Base-by-base conservation (phyloP, 2,797 vertebrate species). In the Acipenser ruthenus region DNA sequence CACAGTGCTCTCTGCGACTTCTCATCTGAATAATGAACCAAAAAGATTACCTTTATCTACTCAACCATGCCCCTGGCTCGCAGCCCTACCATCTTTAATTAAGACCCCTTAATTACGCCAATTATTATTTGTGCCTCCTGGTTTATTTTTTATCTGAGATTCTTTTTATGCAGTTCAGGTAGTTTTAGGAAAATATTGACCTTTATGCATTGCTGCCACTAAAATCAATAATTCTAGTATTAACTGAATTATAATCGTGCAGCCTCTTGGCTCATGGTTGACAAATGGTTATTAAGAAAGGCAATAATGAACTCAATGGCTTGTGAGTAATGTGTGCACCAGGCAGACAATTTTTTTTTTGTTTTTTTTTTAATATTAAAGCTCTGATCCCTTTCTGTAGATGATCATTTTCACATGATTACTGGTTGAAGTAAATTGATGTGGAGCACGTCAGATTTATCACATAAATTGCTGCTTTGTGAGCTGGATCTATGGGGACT, bases 171-270 rank as follows among this genome's bases (percentile, higher is more conserved):
- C 66, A 67, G 56, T 63, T 67, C 52, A 52, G 62, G 65, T 37
- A 62, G 62, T 10, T 10, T 10, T 10, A n/a, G 9, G 53, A 55
- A 55, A 55, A 64, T 66, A 52, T 66, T 70, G 69, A 67, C 69
- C 69, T 67, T 67, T 58, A 47, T 15, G 48, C 49, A 65, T 49
- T 11, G 52, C 65, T 55, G 53, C 68, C 13, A 53, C 59, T 9
- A 11, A 60, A 70, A 67, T 70, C 69, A 64, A 70, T 70, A 64
- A 67, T 70, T 70, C 63, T 67, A 60, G 68, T 63, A 70, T 70
- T 67, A 70, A 67, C 51, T 50, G 61, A 70, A 67, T 67, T 67
- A 70, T 61, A 63, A 50, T 47, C 65, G 13, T 60, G 65, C 18
- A 55, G 53, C 37, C 65, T n/a, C 64, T 10, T 55, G 53, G 53